These are phyloP conservation scores for Mionectes macconnelli DNA, from an alignment of 2,113 vertebrate genomes.

Conservation along the genomic window DNA sequence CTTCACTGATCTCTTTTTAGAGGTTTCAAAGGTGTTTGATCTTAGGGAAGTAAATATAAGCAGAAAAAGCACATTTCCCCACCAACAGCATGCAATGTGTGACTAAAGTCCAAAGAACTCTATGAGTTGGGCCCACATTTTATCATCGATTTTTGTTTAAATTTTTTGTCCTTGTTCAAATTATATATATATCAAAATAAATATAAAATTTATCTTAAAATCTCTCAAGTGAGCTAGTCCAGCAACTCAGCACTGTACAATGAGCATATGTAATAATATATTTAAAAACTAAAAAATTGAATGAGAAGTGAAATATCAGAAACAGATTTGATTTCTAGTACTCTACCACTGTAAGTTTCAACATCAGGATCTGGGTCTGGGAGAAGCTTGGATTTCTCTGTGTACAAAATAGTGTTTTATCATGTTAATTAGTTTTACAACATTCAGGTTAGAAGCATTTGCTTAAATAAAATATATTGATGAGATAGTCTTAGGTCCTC, in stretches of 20 bases:
- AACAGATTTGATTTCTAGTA: slow-evolving; percentile 75
- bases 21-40: neutral
- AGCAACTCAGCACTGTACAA: slow-evolving; percentile 65
- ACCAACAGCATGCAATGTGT: neutral
- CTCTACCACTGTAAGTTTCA: slow-evolving; percentile 86
- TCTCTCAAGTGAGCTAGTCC: neutral
- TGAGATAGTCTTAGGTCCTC: neutral
- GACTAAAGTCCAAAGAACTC: neutral
- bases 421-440: slow-evolving; percentile 58
- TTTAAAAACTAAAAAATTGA: slow-evolving; percentile 59
- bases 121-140: slow-evolving; percentile 57
- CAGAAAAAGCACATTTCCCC: slow-evolving; percentile 59
- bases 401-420: slow-evolving; percentile 74
- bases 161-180: neutral
- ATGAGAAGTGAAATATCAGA: slow-evolving; percentile 64
- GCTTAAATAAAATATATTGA: slow-evolving; percentile 34
- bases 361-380: slow-evolving; percentile 79
- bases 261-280: slow-evolving; percentile 37
- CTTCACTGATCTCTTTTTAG: neutral
- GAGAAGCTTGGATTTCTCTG: slow-evolving; percentile 81
- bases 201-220: neutral
- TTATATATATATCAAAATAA: neutral
- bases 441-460: slow-evolving; percentile 58
- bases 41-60: slow-evolving; percentile 36
- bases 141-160: neutral